Evolutionary conservation across 1,140 invertebrate genomes (phyloP).

Genomic region (Platyura marginata): DNA sequence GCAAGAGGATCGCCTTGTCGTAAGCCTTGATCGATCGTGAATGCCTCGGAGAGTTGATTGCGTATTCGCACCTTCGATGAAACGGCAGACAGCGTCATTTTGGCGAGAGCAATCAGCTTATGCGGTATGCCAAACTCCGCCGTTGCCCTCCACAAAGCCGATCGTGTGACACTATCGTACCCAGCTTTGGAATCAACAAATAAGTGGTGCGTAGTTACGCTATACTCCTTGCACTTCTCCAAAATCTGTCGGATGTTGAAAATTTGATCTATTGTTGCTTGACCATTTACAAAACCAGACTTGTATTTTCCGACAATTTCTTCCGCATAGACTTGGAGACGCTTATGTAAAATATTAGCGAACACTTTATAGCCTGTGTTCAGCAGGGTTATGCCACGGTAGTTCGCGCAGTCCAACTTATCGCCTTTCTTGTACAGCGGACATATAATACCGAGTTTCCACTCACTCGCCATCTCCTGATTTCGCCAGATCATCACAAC

Average conservation of each 20-base stretch:
- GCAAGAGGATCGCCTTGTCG: conserved; percentile 7
- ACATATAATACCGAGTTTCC: conserved; percentile 8
- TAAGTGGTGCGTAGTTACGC: conserved; percentile 4
- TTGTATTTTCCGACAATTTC: no score
- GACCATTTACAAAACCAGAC: conserved; percentile 1
- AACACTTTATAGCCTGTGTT: no score
- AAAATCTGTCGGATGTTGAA: conserved; percentile 5
- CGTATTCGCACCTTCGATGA: background rate
- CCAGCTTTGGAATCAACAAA: conserved; percentile 8
- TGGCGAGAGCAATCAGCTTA: conserved; percentile 2
- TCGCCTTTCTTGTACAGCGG: conserved; percentile 14
- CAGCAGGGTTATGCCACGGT: conserved; percentile 10
- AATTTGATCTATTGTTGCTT: conserved; percentile 8
- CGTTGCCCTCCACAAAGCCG: background rate
- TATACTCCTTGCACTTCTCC: conserved; percentile 5
- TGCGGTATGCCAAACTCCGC: conserved; percentile 1
- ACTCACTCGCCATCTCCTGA: conserved; percentile 9
- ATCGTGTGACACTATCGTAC: conserved; percentile 7
- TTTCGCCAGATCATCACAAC: conserved; percentile 6
- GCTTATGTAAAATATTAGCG: no score
- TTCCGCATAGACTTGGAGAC: no score
- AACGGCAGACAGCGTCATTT: conserved; percentile 4
- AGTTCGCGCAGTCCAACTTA: conserved; percentile 8
- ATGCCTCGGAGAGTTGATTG: background rate
- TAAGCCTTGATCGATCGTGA: conserved; percentile 5